phyloP scores from a whole-genome alignment of 2,888 invertebrate genomes.

The Nomada hirtipes region DNA sequence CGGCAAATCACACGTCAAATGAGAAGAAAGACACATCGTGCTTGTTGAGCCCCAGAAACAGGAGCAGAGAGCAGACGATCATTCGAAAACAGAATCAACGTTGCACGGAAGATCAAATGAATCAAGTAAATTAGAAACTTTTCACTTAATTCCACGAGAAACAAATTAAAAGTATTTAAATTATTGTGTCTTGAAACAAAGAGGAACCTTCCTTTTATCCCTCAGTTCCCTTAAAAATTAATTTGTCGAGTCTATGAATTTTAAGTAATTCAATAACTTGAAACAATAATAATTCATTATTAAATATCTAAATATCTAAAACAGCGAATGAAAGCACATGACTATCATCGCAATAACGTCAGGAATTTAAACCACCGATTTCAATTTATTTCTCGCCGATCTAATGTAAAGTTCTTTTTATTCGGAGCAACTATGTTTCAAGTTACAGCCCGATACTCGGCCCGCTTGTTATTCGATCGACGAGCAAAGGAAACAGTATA shows the following conservation, averaged over 20 bases:
- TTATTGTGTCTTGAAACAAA: too few species aligned
- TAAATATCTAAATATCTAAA: too few species aligned
- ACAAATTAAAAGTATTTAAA: neutral
- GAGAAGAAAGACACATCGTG: constrained; percentile 39
- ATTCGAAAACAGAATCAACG: constrained; percentile 9
- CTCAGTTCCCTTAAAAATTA: too few species aligned
- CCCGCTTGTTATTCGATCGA: neutral
- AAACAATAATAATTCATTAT: too few species aligned
- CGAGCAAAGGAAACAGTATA: constrained; percentile 15
- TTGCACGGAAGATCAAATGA: constrained; percentile 3
- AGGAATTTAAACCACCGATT: too few species aligned
- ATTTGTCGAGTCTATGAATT: too few species aligned
- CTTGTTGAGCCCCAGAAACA: constrained; percentile 54
- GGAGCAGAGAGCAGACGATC: constrained; percentile 21
- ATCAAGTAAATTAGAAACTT: neutral
- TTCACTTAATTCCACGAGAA: neutral
- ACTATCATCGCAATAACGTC: too few species aligned
- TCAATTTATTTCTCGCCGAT: too few species aligned
- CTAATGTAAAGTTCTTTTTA: neutral
- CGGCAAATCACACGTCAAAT: constrained; percentile 55
- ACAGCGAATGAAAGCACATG: too few species aligned
- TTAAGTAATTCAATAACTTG: too few species aligned
- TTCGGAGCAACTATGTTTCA: neutral
- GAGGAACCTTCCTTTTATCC: too few species aligned
- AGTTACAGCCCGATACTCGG: neutral